Evolutionary conservation across 1,140 invertebrate species (phyloP).

Genomic region (Coptotermes formosanus): DNA sequence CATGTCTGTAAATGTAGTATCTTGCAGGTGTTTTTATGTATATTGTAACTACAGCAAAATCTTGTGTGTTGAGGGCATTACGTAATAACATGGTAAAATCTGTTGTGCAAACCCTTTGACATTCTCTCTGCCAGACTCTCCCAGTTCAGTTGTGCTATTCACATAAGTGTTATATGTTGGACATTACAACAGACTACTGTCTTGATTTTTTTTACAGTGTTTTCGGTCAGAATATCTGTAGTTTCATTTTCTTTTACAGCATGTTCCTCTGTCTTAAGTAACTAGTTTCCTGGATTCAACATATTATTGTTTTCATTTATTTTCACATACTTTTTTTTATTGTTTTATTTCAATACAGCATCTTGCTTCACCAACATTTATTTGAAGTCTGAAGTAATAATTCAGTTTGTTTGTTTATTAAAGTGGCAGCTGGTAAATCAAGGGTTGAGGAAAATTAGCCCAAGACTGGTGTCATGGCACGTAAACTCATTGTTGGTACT

Average conservation of each 20-base stretch:
- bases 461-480: not conserved
- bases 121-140: not conserved
- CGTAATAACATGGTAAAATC: too few species aligned
- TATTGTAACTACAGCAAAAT: too few species aligned
- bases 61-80: too few species aligned
- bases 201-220: not conserved
- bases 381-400: not conserved
- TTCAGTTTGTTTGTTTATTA: not conserved
- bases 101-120: too few species aligned
- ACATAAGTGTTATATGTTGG: not conserved
- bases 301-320: not conserved
- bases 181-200: not conserved
- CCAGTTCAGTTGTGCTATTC: not conserved
- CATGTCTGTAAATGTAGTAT: too few species aligned
- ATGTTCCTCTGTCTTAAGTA: not conserved
- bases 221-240: not conserved
- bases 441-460: not conserved
- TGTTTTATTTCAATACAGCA: not conserved
- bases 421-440: constrained; percentile 3
- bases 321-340: not conserved
- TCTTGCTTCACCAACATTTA: not conserved
- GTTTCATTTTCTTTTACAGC: not conserved
- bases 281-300: not conserved
- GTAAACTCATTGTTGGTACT: not conserved
- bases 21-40: too few species aligned